Evolutionary conservation across 2,888 invertebrate genomes (phyloP), one percentile per base, ranked within the genome.

Genomic region (Omphaloscelis lunosa): DNA sequence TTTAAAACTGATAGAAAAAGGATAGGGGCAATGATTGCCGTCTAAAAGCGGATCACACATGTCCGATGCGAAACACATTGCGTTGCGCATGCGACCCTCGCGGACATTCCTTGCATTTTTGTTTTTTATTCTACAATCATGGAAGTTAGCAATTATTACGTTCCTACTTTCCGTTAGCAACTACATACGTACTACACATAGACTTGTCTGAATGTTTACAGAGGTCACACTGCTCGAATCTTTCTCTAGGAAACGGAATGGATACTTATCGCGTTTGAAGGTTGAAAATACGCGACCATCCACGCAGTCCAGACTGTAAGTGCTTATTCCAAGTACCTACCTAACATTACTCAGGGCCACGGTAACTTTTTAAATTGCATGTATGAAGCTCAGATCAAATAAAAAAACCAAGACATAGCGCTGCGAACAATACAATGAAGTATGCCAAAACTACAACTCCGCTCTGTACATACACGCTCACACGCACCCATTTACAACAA

Each of bases 61-160:
- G 78, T 75, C 34, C 53, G 58, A 72, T 82, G 56, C 15, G 61
- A 84, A 73, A 82, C 79, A 86, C 86, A 74, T 73, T 81, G 73
- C 63, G 69, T 34, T 45, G 69, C 48, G 53, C 75, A 56, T 59
- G 67, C 48, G 72, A 66, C 75, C 68, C 71, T 73, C 72, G 56
- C 72, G 15, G 73, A 73, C 67, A 85, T 84, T 84, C 73, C 68
- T 75, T 4, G 71, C 61, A 73, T 82, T 27, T 45, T 69, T 80
- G 59, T 63, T 80, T 71, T 62, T 76, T 72, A 58, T 29, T 72
- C 41, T 61, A 63, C 59, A 61, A 73, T 77, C 61, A 79, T 78
- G 79, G 72, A 66, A 62, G 73, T 82, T 48, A 27, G 79, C 56
- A 61, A 79, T 83, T 75, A 79, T 58, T 58, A 58, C 29, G 65